These are phyloP conservation scores for Trichopoda pennipes DNA, from an alignment of 2,888 invertebrate genomes.

Conservation along the genomic window DNA sequence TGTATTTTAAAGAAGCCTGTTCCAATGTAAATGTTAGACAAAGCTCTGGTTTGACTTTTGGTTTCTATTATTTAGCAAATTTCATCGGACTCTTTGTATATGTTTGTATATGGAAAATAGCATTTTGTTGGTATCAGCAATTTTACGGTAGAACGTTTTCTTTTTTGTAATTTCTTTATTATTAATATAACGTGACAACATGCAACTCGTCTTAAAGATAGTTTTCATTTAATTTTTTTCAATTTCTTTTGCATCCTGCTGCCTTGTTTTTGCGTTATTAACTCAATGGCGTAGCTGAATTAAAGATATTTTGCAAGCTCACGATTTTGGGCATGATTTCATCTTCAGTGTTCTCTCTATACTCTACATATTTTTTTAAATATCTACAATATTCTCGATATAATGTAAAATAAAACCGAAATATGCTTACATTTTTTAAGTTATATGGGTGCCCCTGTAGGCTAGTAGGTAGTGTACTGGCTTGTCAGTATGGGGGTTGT, in stretches of 20 bases:
- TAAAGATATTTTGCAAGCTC: too few relatives aligned
- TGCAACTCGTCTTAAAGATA: slow-evolving; percentile 74
- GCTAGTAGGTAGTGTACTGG: too few relatives aligned
- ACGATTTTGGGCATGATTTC: too few relatives aligned
- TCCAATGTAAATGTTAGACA: slow-evolving; percentile 47
- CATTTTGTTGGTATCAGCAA: slow-evolving; percentile 74
- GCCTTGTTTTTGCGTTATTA: not conserved
- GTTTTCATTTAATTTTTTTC: slow-evolving; percentile 16
- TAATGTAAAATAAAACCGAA: too few relatives aligned
- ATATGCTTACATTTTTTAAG: too few relatives aligned
- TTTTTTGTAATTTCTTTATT: slow-evolving; percentile 55
- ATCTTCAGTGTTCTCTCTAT: too few relatives aligned
- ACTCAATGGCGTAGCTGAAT: too few relatives aligned
- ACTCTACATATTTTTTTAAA: too few relatives aligned
- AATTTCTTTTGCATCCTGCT: slow-evolving; percentile 29
- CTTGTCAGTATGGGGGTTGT: too few relatives aligned
- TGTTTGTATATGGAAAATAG: slow-evolving; percentile 30
- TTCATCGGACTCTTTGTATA: slow-evolving; percentile 42
- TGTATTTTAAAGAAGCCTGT: slow-evolving; percentile 31
- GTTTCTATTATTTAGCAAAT: slow-evolving; percentile 21
- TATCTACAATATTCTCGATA: too few relatives aligned
- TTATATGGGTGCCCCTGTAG: too few relatives aligned
- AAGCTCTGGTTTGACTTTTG: slow-evolving; percentile 46
- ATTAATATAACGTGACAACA: slow-evolving; percentile 81
- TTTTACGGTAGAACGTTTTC: slow-evolving; percentile 67